phyloP scores from a whole-genome alignment of 2,113 vertebrate species.

The Rattus rattus region DNA sequence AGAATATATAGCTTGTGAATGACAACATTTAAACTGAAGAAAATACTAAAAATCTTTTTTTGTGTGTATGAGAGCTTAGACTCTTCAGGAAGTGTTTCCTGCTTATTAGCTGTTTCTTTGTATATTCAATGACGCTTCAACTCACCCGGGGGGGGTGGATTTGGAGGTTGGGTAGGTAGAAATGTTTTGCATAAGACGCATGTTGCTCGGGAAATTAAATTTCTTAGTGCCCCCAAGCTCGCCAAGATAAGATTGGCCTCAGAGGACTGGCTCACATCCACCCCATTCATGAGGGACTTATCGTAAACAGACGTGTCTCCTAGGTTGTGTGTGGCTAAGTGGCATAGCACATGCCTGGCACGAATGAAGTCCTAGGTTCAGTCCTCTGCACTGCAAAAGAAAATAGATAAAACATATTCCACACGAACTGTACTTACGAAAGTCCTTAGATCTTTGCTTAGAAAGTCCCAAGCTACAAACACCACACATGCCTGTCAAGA shows the following conservation, averaged over 20 bases:
- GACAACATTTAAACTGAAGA: not conserved
- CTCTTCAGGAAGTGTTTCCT: not conserved
- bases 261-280: constrained; percentile 5
- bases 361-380: not conserved
- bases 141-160: not conserved
- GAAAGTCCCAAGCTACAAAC: not conserved
- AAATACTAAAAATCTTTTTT: not conserved
- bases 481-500: not conserved
- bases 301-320: not conserved
- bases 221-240: not conserved
- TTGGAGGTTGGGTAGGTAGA: not conserved
- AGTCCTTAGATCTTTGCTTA: not conserved
- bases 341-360: no score
- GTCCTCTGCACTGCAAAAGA: not conserved
- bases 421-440: not conserved
- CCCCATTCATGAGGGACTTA: not conserved
- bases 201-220: constrained; percentile 18
- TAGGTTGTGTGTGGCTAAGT: not conserved
- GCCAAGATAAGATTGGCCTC: not conserved
- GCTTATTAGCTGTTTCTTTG: not conserved
- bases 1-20: constrained; percentile 9
- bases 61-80: not conserved
- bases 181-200: not conserved
- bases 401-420: not conserved
- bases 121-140: not conserved